Conservation (phyloP, 2,113 vertebrate genomes). For the Apeltes quadracus region DNA sequence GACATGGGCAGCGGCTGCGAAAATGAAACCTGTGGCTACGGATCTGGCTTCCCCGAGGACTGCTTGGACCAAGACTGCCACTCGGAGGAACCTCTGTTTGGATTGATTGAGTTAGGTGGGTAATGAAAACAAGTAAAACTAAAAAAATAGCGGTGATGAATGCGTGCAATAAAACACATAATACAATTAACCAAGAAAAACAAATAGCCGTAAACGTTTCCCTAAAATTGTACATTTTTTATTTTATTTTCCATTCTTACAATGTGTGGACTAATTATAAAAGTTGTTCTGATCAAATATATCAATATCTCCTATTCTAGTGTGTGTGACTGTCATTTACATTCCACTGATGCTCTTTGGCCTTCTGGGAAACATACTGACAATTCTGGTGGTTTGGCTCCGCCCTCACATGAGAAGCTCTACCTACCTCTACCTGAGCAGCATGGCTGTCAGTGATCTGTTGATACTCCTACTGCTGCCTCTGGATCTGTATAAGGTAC, state of each 20-base stretch:
- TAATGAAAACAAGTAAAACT: neutral
- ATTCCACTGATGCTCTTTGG: slow-evolving; percentile 78
- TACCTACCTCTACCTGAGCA: slow-evolving; percentile 85
- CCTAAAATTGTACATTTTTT: neutral
- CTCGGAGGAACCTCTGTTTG: slow-evolving; percentile 58
- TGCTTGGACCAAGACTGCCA: slow-evolving; percentile 50
- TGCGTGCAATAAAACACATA: neutral
- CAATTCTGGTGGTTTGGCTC: slow-evolving; percentile 82
- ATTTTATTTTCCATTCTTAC: neutral
- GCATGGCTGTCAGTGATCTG: slow-evolving; percentile 83
- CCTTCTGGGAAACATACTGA: slow-evolving; percentile 79
- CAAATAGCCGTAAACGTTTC: neutral
- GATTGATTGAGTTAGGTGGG: slow-evolving; percentile 67
- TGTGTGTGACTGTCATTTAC: slow-evolving; percentile 76
- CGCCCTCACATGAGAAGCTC: slow-evolving; percentile 82
- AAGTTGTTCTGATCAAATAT: slow-evolving; percentile 1
- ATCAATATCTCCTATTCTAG: slow-evolving; percentile 35
- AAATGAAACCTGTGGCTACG: slow-evolving; percentile 44
- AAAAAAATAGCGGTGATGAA: neutral
- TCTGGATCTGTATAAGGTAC: slow-evolving; percentile 82
- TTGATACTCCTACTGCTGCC: slow-evolving; percentile 82
- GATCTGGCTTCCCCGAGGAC: slow-evolving; percentile 24
- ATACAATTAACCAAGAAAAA: neutral
- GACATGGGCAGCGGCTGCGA: slow-evolving; percentile 51
- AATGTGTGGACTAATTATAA: neutral